Evolutionary conservation across 2,113 vertebrate species (phyloP), one percentile per base, ranked within the genome.

Genomic region (Zosterops hypoxanthus): DNA sequence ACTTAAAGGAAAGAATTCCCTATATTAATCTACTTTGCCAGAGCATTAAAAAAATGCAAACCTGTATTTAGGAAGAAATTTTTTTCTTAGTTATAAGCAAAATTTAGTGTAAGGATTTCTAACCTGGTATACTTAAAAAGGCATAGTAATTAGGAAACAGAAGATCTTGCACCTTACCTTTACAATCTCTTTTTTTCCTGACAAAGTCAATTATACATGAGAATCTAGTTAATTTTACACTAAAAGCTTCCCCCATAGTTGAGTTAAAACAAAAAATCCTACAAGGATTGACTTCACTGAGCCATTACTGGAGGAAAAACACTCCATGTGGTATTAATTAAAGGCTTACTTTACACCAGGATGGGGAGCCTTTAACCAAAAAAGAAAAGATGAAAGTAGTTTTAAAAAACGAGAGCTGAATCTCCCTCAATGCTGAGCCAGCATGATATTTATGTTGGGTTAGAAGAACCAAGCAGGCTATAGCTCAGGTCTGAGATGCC

Each of bases 291-390:
- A 89, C 84, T 94, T 85, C 47, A 53, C 28, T 71, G 24, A 72
- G 59, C 31, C 86, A 83, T 78, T 92, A 78, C 70, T 65, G 22
- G 31, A 71, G 52, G 34, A 78, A 95, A 92, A 76, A 86, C 88
- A 78, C 90, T 78, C 73, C 86, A 94, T 89, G 94, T 76, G 73
- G 83, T 92, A 95, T 86, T 96, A 97, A 96, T 96, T 94, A 96
- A 96, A 95, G 66, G 24, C 60, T 94, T 92, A 56, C 50, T 90
- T 92, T 70, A 81, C 69, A 86, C 42, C 9, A 6, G 69, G 63
- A 95, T 63, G 61, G 68, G 65, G 55, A 93, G 60, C 18, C 71
- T 95, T 95, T 80, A 95, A 87, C 91, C 47, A 92, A 91, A 90
- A 94, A 65, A 29, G 65, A 72, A 79, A 73, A 91, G 59, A 94